These are phyloP conservation scores for Schizothorax lantsangensis DNA, from an alignment of 2,797 vertebrate genomes.

Conservation along the genomic window DNA sequence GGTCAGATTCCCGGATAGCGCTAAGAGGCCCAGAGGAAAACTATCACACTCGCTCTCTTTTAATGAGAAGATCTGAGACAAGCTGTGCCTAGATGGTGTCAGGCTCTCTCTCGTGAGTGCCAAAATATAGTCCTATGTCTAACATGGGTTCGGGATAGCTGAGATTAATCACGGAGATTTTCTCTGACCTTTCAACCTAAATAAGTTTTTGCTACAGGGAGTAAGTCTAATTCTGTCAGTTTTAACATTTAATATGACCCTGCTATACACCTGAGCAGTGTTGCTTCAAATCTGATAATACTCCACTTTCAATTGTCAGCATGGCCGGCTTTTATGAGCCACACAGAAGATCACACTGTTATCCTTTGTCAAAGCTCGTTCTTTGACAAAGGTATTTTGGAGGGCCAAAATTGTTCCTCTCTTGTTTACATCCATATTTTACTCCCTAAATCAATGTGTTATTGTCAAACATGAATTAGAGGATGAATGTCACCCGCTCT, in stretches of 20 bases:
- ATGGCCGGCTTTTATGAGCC: neutral
- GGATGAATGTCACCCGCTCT: neutral
- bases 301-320: neutral
- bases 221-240: conserved; percentile 14
- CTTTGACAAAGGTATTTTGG: neutral
- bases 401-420: neutral
- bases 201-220: conserved; percentile 7
- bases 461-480: conserved; percentile 35
- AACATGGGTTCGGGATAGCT: neutral
- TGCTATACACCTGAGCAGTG: neutral
- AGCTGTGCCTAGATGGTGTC: conserved; percentile 4
- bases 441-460: conserved; percentile 11
- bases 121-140: conserved; percentile 23
- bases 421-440: conserved; percentile 20
- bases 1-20: conserved; percentile 16
- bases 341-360: neutral
- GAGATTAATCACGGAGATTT: conserved; percentile 11
- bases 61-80: conserved; percentile 42
- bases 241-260: conserved; percentile 19
- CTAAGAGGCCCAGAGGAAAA: conserved; percentile 35
- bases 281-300: neutral
- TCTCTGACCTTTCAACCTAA: conserved; percentile 22
- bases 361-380: neutral
- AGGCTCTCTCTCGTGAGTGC: conserved; percentile 14
- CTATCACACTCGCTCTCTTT: conserved; percentile 8